Percentiles rank a stretch among this genome's conserved stretches.
These are phyloP conservation scores for Synergus gifuensis DNA, from an alignment of 2,888 invertebrate species.

Conservation along the genomic window DNA sequence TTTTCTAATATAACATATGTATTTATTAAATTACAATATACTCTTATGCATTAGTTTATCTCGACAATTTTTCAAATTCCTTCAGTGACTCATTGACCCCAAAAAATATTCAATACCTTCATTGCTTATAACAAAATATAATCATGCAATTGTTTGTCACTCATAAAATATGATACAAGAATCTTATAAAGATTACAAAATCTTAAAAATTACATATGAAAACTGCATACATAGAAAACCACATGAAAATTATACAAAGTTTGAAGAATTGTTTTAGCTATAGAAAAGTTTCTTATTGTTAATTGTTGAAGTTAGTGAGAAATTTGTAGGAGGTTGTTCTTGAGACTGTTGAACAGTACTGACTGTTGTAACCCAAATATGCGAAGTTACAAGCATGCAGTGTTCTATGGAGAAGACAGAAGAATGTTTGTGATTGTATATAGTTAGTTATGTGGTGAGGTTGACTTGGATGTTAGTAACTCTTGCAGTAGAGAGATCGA, in stretches of 20 bases:
- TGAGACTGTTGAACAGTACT: background rate
- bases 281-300: background rate
- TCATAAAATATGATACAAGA: too few species aligned
- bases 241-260: too few species aligned
- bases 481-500: conserved; percentile 19
- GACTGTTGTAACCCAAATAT: conserved; percentile 21
- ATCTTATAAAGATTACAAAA: too few species aligned
- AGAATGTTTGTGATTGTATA: conserved; percentile 20
- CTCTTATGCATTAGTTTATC: too few species aligned
- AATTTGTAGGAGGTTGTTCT: background rate
- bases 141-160: too few species aligned
- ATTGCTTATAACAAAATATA: too few species aligned
- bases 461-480: conserved; percentile 22
- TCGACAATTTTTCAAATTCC: too few species aligned
- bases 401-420: background rate
- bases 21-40: too few species aligned
- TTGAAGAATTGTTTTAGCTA: too few species aligned
- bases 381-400: background rate
- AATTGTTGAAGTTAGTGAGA: background rate
- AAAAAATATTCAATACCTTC: too few species aligned
- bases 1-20: background rate
- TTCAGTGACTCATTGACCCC: too few species aligned
- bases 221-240: background rate
- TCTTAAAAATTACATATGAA: too few species aligned
- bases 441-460: background rate